Evolutionary conservation across 2,797 vertebrate species (phyloP).

Genomic region (Bufotes viridis): DNA sequence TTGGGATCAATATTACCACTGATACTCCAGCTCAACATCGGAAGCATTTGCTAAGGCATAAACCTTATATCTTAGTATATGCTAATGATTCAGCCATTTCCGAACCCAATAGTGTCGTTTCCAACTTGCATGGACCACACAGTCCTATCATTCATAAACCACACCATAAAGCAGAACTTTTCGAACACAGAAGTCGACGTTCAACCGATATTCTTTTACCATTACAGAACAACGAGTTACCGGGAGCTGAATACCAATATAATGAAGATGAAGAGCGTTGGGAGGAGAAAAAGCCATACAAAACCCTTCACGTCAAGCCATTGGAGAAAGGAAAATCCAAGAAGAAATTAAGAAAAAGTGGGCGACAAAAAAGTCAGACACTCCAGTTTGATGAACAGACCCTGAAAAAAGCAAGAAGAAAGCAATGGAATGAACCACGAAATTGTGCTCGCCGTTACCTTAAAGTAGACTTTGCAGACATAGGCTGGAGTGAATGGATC

Average conservation of each 20-base stretch:
- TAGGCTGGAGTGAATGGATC: conserved; percentile 99
- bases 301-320: conserved; percentile 80
- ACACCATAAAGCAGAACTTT: conserved; percentile 30
- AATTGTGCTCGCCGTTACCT: conserved; percentile 91
- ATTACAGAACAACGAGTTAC: conserved; percentile 93
- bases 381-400: conserved; percentile 95
- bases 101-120: conserved; percentile 87
- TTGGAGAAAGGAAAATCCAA: conserved; percentile 77
- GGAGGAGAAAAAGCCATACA: conserved; percentile 83
- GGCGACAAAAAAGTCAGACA: conserved; percentile 83
- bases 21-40: conserved; percentile 72
- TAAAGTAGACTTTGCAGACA: conserved; percentile 97
- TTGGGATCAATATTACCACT: conserved; percentile 81
- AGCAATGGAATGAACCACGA: conserved; percentile 91
- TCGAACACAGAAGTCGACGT: conserved; percentile 75
- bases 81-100: conserved; percentile 94
- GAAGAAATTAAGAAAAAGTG: conserved; percentile 87
- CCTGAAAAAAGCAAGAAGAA: conserved; percentile 90
- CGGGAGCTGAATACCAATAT: conserved; percentile 85
- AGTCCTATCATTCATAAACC: conserved; percentile 55
- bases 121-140: conserved; percentile 80
- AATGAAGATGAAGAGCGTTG: conserved; percentile 73
- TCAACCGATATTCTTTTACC: conserved; percentile 80
- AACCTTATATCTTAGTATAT: conserved; percentile 92
- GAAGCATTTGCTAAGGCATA: conserved; percentile 72